Base-by-base conservation (phyloP, 1,140 invertebrate genomes). In the Cardiocondyla obscurior region DNA sequence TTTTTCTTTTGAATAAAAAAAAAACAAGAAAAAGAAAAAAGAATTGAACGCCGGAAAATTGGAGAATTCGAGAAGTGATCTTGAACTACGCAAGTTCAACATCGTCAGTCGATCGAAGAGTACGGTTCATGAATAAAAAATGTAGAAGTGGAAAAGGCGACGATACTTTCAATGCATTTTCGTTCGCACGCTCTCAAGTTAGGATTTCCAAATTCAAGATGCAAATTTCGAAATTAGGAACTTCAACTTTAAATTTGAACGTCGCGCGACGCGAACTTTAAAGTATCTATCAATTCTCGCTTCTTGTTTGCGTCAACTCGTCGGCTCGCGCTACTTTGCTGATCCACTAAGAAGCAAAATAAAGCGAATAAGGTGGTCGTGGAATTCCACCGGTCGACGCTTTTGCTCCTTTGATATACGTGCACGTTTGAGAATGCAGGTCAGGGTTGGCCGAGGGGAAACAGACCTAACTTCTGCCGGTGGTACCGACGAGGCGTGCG, bases 391-490 rank as follows among this genome's bases (percentile, higher is more conserved):
- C n/a, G 25, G 30, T 22, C 44, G 65, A 7, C 36, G 22, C 39
- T 25, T n/a, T 30, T 10, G 14, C 16, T 83, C 14, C 42, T 76
- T 64, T 57, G 39, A 69, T 57, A 83, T 16, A 74, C 55, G 25
- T 49, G 28, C 36, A 42, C 51, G 30, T 55, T 74, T 19, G 44
- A 81, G 55, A 85, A 85, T 87, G 76, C 82, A 55, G 82, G 76
- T 87, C 76, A 73, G 44, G 74, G 64, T 51, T 85, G 62, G 28
- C 19, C 33, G 3, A n/a, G 25, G 2, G 3, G 62, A 14, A 33
- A 77, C 22, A 62, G 49, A 76, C 12, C 69, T 84, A 86, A 70
- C 53, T 76, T 87, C 70, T 36, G 60, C 76, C 44, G 77, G 33
- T 74, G 39, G 33, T 60, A 86, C 51, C 58, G 81, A 51, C 30